Evolutionary conservation across 2,113 vertebrate genomes (phyloP).

Genomic region (Ameiurus melas): DNA sequence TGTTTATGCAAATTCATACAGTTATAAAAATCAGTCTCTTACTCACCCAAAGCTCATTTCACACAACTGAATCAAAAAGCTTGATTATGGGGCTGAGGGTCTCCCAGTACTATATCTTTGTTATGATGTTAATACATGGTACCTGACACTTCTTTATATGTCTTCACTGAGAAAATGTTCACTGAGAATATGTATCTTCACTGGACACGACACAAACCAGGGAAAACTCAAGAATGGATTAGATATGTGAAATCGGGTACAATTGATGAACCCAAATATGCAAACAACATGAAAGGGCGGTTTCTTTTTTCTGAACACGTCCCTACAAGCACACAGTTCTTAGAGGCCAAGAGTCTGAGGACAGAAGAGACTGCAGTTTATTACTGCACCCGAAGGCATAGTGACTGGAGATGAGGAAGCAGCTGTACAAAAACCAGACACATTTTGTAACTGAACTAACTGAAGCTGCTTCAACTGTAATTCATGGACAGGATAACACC

Average conservation of each 20-base stretch:
- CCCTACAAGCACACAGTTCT: not conserved
- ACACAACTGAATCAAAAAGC: too few species aligned
- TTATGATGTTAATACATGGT: not conserved
- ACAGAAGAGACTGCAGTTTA: not conserved
- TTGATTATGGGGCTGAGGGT: not conserved
- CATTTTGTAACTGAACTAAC: not conserved
- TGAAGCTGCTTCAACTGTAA: not conserved
- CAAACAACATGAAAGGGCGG: not conserved
- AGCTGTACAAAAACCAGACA: too few species aligned
- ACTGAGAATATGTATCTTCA: constrained; percentile 9
- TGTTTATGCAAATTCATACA: not conserved
- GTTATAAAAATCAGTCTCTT: not conserved
- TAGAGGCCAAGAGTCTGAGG: not conserved
- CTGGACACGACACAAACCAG: not conserved
- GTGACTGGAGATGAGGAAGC: not conserved
- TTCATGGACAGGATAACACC: not conserved
- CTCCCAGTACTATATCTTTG: not conserved
- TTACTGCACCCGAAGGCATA: not conserved
- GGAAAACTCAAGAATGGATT: constrained; percentile 55
- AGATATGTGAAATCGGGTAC: not conserved
- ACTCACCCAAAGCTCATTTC: not conserved
- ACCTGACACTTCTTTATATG: not conserved
- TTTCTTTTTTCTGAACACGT: not conserved
- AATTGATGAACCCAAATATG: not conserved
- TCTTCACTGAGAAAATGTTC: too few species aligned